Evolutionary conservation across 2,888 invertebrate species (phyloP).

Genomic region (Pandemis heparana): DNA sequence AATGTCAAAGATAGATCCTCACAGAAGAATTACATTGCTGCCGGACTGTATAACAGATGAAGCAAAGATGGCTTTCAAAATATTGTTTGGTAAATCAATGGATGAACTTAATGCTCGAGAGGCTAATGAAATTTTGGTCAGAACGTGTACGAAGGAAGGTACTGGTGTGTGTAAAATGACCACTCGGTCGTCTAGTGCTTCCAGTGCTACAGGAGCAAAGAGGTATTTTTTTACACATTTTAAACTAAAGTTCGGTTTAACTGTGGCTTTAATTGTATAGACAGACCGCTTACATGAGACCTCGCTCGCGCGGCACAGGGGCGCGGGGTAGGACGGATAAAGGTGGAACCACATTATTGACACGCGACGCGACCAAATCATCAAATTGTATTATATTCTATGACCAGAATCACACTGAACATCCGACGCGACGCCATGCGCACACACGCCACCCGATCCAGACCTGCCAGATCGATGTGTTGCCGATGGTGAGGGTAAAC

Average conservation of each 20-base stretch:
- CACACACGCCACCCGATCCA: too few species aligned
- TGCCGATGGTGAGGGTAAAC: too few species aligned
- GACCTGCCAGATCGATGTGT: too few species aligned
- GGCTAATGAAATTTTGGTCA: slow-evolving; percentile 93
- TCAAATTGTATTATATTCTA: too few species aligned
- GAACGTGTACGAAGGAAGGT: slow-evolving; percentile 88
- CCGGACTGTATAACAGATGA: slow-evolving; percentile 90
- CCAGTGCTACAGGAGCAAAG: slow-evolving; percentile 69
- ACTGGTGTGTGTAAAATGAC: slow-evolving; percentile 74
- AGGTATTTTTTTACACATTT: slow-evolving; percentile 55
- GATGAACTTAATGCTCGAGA: slow-evolving; percentile 91
- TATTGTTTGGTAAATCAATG: slow-evolving; percentile 87
- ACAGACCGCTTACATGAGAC: too few species aligned
- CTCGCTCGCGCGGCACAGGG: too few species aligned
- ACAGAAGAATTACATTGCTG: slow-evolving; percentile 91
- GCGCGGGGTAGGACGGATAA: too few species aligned
- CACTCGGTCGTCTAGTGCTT: slow-evolving; percentile 71
- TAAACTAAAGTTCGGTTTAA: too few species aligned
- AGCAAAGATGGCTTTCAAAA: slow-evolving; percentile 87
- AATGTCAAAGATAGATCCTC: slow-evolving; percentile 87
- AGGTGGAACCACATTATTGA: too few species aligned
- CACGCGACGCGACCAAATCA: too few species aligned
- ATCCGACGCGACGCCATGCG: too few species aligned
- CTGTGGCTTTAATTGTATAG: background rate
- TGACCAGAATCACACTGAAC: too few species aligned